Conservation (phyloP, 35 echinoderm and acorn worm species). For the Antedon bifida region DNA sequence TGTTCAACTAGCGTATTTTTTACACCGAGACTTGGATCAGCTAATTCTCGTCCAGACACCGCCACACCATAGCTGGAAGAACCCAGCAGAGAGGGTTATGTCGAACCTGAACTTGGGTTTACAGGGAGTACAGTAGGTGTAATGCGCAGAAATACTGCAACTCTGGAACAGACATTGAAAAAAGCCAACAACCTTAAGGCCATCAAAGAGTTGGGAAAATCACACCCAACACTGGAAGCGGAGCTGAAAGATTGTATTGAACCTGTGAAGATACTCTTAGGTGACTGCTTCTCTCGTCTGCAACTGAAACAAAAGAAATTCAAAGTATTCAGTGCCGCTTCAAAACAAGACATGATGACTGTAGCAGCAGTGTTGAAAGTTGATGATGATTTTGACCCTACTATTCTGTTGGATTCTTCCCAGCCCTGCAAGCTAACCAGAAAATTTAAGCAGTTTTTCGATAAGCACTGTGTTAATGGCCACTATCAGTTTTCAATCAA, state of each 20-base stretch:
- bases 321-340: background rate
- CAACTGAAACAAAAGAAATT: background rate
- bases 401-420: background rate
- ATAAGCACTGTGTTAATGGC: background rate
- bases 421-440: conserved; percentile 2
- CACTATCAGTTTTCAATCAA: conserved; percentile 33
- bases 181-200: background rate
- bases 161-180: conserved; percentile 12
- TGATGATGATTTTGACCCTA: conserved; percentile 4
- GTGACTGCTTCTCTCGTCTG: background rate
- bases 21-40: too few species aligned
- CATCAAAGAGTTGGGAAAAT: background rate
- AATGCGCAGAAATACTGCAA: conserved; percentile 12
- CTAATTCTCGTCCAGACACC: conserved; percentile 6
- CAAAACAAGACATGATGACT: background rate
- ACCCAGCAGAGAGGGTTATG: too few species aligned
- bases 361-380: background rate
- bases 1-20: background rate
- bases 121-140: conserved; percentile 30
- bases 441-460: conserved; percentile 1
- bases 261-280: conserved; percentile 14
- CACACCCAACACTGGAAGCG: background rate
- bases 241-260: conserved; percentile 21
- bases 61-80: conserved; percentile 26
- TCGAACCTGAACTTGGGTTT: conserved; percentile 9